A percentile compares a stretch with the other conserved stretches of the same genome.
These are phyloP conservation scores for Poecilobothrus nobilitatus DNA, from an alignment of 2,888 invertebrate genomes.

Conservation along the genomic window DNA sequence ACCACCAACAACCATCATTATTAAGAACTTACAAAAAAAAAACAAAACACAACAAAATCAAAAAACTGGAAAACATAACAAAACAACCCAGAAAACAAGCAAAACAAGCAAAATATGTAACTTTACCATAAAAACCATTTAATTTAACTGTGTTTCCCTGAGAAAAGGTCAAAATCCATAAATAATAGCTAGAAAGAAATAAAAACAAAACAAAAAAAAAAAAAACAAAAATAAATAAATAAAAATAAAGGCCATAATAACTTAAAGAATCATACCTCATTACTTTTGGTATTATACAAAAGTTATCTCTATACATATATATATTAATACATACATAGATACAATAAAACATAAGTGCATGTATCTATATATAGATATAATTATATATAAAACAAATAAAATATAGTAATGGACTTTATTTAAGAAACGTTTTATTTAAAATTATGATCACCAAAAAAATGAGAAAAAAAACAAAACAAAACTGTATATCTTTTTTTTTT, in stretches of 20 bases:
- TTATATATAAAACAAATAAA: too few relatives aligned
- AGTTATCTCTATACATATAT: too few relatives aligned
- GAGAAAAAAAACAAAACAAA: not conserved
- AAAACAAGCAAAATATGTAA: not conserved
- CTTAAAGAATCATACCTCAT: not conserved
- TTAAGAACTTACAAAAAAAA: too few relatives aligned
- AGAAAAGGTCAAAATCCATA: not conserved
- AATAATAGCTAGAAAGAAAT: not conserved
- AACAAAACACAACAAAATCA: too few relatives aligned
- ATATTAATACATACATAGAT: too few relatives aligned
- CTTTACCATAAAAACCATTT: constrained; percentile 2
- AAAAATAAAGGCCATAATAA: not conserved
- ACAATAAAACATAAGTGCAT: too few relatives aligned
- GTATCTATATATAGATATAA: too few relatives aligned
- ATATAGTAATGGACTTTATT: too few relatives aligned
- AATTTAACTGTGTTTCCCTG: not conserved
- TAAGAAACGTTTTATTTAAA: too few relatives aligned
- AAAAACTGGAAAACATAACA: not conserved
- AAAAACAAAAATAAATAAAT: not conserved
- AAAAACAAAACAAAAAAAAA: too few relatives aligned
- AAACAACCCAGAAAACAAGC: not conserved
- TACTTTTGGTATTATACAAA: not conserved
- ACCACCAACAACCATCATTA: too few relatives aligned
- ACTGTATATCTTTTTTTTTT: not conserved
- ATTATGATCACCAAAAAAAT: not conserved